phyloP scores from a whole-genome alignment of 2,113 vertebrate species.

The Callipepla squamata region DNA sequence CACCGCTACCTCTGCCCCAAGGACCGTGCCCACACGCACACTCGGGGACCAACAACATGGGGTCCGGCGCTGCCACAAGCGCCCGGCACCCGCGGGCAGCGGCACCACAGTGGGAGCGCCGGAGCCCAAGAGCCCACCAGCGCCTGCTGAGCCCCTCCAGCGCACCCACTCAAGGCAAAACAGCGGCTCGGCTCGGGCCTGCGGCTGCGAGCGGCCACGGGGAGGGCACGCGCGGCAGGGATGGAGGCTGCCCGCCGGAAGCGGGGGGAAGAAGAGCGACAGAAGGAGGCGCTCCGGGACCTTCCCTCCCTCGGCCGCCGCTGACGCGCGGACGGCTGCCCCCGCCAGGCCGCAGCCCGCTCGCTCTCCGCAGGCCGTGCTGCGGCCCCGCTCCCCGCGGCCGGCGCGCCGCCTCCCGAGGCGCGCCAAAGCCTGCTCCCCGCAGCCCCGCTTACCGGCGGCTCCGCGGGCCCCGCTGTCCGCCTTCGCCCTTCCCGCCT shows the following conservation, averaged over 20 bases:
- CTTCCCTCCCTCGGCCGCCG: not conserved
- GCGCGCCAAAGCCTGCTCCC: too few relatives aligned
- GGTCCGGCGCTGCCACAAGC: not conserved
- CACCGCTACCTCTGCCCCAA: not conserved
- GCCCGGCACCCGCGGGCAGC: not conserved
- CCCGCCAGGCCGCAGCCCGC: not conserved
- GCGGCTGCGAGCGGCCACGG: not conserved
- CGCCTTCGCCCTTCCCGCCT: not conserved
- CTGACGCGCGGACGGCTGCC: not conserved
- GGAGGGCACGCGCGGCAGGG: too few relatives aligned
- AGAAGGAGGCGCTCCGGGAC: not conserved
- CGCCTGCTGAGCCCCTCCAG: not conserved
- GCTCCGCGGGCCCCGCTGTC: not conserved
- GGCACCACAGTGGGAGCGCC: too few relatives aligned
- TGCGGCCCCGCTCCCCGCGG: too few relatives aligned
- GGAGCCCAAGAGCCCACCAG: too few relatives aligned
- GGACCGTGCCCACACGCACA: accelerated
- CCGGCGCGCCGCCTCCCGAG: too few relatives aligned
- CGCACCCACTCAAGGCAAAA: not conserved
- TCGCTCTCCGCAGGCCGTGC: too few relatives aligned
- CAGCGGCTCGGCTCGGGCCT: not conserved
- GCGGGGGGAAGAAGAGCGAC: too few relatives aligned
- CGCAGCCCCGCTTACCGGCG: not conserved
- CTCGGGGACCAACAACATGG: too few relatives aligned
- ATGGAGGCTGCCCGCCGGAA: too few relatives aligned